Evolutionary conservation across 2,797 vertebrate genomes (phyloP), one percentile per base, ranked within the genome.

Genomic region (Fratercula arctica): DNA sequence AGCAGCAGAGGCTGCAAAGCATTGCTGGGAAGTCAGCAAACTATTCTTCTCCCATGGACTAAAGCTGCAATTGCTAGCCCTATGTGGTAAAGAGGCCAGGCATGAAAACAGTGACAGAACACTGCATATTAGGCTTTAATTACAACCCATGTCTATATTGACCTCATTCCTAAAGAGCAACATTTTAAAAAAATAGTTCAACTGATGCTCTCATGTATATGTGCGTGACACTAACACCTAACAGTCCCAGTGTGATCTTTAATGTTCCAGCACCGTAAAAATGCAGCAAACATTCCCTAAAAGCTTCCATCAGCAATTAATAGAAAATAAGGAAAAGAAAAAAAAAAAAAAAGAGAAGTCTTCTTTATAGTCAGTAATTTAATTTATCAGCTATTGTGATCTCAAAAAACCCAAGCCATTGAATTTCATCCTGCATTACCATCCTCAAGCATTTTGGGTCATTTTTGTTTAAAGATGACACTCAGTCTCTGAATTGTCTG

Each of bases 131-230:
- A 72, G 37, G 17, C 29, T 82, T 84, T 67, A 84, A 41, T 26
- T 23, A 48, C 13, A 90, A 57, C 7, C 33, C 8, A 5, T 35
- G 21, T 29, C 53, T 59, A 1, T 51, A 67, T 16, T 5, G 2
- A 60, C 6, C 11, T 56, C 46, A 35, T 28, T 53, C 25, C 45
- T 72, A 45, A 69, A 37, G 6, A 60, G 16, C 6, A 2, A 69
- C 9, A 31, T 80, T 74, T 46, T 0, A 25, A 81, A 77, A 43
- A 41, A 63, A 56, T 12, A 39, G 6, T 15, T 60, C 24, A 23
- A 59, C 20, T 39, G 9, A 60, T 1, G 0, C 10, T 63, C 0
- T 77, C 15, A 19, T 12, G 21, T 39, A 17, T 24, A 31, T 9
- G 8, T 7, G 1, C 5, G 3, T 59, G 56, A 59, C 12, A 31